phyloP scores from a whole-genome alignment of 1,140 invertebrate genomes.

The Drosophila varians region DNA sequence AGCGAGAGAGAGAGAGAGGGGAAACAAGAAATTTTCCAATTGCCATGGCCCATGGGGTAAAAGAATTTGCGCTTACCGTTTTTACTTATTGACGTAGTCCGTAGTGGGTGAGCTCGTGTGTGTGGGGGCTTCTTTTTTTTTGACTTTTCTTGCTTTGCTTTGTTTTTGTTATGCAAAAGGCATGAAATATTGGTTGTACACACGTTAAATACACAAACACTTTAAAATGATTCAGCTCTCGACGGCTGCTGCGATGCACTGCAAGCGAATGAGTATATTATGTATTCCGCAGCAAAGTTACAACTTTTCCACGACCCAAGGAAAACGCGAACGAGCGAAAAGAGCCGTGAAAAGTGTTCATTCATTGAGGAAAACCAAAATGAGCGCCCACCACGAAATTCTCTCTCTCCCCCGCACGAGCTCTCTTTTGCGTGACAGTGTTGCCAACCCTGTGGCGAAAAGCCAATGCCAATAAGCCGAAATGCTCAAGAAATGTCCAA shows the following conservation, averaged over 20 bases:
- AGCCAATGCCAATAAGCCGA: conserved; percentile 41
- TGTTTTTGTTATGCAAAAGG: conserved; percentile 75
- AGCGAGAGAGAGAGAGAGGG: conserved; percentile 37
- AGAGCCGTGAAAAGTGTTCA: conserved; percentile 81
- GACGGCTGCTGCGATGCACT: conserved; percentile 18
- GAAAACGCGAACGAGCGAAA: conserved; percentile 58
- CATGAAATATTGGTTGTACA: conserved; percentile 52
- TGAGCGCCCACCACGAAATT: conserved; percentile 50
- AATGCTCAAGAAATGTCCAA: neutral
- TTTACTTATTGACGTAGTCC: conserved; percentile 71
- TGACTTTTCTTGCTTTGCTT: conserved; percentile 32
- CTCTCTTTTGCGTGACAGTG: conserved; percentile 41
- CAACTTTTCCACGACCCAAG: conserved; percentile 36
- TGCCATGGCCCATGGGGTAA: conserved; percentile 47
- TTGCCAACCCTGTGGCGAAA: conserved; percentile 61
- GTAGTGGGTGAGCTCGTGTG: conserved; percentile 27
- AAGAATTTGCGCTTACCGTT: conserved; percentile 72
- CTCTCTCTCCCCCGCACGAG: conserved; percentile 16
- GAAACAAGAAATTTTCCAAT: conserved; percentile 74
- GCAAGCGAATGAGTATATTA: conserved; percentile 34
- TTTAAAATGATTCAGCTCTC: conserved; percentile 49
- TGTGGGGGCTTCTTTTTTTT: conserved; percentile 24
- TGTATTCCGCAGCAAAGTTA: conserved; percentile 24
- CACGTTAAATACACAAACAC: conserved; percentile 53
- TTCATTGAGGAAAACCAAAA: conserved; percentile 81